phyloP scores from a whole-genome alignment of 2,113 vertebrate genomes.

The Cebus imitator region DNA sequence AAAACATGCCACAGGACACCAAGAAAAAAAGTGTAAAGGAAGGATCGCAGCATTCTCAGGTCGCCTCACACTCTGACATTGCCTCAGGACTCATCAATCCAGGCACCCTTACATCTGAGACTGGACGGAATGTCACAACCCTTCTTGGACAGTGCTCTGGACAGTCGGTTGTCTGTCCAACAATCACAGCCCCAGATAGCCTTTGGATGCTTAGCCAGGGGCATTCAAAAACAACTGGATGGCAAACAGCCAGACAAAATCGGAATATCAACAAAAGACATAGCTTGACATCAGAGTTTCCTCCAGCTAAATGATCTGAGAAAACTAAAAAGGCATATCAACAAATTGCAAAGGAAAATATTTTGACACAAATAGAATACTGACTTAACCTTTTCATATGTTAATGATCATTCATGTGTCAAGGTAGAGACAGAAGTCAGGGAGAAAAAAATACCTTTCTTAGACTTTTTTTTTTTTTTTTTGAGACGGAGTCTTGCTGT shows the following conservation, averaged over 20 bases:
- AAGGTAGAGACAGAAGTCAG: not conserved
- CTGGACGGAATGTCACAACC: not conserved
- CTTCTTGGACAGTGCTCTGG: not conserved
- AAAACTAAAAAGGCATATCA: not conserved
- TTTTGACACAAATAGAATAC: not conserved
- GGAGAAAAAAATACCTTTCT: not conserved
- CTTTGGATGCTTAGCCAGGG: not conserved
- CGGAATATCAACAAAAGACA: not conserved
- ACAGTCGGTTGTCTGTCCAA: not conserved
- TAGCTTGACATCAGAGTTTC: not conserved
- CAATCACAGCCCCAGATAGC: not conserved
- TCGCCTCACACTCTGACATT: accelerated
- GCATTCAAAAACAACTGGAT: not conserved
- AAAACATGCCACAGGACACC: not conserved
- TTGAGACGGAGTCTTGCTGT: too few species aligned
- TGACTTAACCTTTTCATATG: not conserved
- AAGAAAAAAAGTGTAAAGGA: not conserved
- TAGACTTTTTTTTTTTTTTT: not conserved
- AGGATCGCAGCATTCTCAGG: not conserved
- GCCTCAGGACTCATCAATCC: not conserved
- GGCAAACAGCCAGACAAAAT: not conserved
- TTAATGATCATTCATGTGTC: not conserved
- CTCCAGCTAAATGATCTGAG: not conserved
- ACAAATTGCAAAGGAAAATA: not conserved
- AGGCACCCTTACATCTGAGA: not conserved